Evolutionary conservation across 2,888 invertebrate species (phyloP).

Genomic region (Rhagonycha fulva): DNA sequence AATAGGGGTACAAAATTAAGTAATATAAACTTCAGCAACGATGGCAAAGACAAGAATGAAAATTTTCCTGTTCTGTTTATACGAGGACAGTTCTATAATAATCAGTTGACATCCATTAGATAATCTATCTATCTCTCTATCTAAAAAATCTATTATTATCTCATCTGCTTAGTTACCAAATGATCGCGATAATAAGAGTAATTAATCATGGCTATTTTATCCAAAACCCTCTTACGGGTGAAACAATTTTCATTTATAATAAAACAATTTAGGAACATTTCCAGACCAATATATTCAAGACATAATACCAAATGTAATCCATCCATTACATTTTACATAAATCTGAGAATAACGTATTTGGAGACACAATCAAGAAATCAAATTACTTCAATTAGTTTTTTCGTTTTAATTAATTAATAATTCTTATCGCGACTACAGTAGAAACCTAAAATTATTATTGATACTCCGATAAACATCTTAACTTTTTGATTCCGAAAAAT

Average conservation of each 20-base stretch:
- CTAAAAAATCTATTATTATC: no score
- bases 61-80: not conserved
- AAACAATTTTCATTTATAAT: not conserved
- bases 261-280: not conserved
- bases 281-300: not conserved
- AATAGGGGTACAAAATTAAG: not conserved
- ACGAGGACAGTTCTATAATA: not conserved
- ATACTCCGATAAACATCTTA: not conserved
- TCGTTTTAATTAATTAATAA: not conserved
- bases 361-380: no score
- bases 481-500: not conserved
- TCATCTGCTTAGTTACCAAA: no score
- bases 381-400: not conserved
- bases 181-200: not conserved
- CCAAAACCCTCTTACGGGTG: not conserved
- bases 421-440: not conserved
- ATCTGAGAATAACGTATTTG: no score
- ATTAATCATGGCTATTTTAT: not conserved
- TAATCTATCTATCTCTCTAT: no score
- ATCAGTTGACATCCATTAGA: no score
- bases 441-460: not conserved
- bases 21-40: not conserved
- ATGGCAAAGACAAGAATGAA: not conserved
- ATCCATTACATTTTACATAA: no score
- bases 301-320: no score